phyloP scores from a whole-genome alignment of 2,888 invertebrate species.

The Parnassius orleans region DNA sequence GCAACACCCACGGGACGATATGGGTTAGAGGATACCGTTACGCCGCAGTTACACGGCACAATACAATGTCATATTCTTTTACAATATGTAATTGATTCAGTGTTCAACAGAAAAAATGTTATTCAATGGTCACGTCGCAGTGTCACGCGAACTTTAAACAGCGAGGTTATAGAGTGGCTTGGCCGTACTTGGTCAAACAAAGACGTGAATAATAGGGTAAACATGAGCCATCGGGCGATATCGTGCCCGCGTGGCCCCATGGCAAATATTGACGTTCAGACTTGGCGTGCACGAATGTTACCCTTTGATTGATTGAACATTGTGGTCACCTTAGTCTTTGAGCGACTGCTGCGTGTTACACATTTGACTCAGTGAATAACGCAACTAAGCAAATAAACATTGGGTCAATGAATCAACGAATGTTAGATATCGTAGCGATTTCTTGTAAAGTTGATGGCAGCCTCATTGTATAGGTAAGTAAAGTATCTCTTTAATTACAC shows the following conservation, averaged over 20 bases:
- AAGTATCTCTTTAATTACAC: no score
- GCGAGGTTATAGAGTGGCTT: slow-evolving; percentile 37
- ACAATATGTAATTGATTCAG: no score
- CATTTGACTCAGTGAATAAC: slow-evolving; percentile 11
- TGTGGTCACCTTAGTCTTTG: slow-evolving; percentile 41
- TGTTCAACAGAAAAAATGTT: neutral
- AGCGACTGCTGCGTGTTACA: slow-evolving; percentile 24
- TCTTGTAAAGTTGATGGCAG: no score
- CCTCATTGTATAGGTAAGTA: no score
- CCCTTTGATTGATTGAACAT: slow-evolving; percentile 74
- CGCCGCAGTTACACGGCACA: no score
- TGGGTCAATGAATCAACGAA: no score
- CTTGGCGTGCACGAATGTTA: slow-evolving; percentile 56
- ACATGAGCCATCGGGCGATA: slow-evolving; percentile 50
- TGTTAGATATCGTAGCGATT: no score
- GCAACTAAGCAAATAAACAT: neutral
- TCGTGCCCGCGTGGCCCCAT: slow-evolving; percentile 57
- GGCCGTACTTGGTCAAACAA: slow-evolving; percentile 56
- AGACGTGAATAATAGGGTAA: slow-evolving; percentile 71
- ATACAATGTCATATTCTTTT: no score
- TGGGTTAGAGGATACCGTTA: no score
- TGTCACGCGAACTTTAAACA: slow-evolving; percentile 65
- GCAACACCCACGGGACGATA: no score
- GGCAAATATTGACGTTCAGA: slow-evolving; percentile 68
- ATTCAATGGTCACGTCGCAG: slow-evolving; percentile 58